Base-by-base conservation (phyloP, 2,797 vertebrate species). In the Salmo trutta region DNA sequence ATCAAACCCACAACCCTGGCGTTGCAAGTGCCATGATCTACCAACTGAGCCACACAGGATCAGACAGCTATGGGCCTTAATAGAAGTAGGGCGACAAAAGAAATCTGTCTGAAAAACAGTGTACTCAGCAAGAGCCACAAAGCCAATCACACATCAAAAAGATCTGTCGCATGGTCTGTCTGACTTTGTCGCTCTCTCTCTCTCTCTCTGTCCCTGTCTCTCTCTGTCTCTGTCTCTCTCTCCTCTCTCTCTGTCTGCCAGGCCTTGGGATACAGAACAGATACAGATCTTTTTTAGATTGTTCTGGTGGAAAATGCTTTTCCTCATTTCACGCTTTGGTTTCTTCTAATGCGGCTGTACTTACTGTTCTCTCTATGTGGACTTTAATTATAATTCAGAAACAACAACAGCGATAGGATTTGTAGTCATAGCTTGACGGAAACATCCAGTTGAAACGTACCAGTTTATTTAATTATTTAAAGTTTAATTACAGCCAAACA, bases 271-370 rank as follows among this genome's bases (percentile, higher is more conserved):
- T 19, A 62, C 17, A 74, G 29, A 27, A 71, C 74, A 81, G 83
- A 92, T 85, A 86, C 76, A 77, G 65, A 89, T 91, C 87, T 86
- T 62, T 81, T 82, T 86, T 75, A 78, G 68, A 73, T 83, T 76
- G 81, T 84, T 86, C 75, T 87, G 85, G 80, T 73, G 73, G 76
- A 83, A 79, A 69, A 82, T 83, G 47, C 56, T 52, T 62, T 17
- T 72, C 76, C 84, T 89, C 82, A 83, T 87, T 90, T 86, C 83
- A 79, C 24, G 69, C 84, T 91, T 76, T 73, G 41, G 4, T 0
- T 82, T 84, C n/a, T 24, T 62, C n/a, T 12, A 62, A 62, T 17
- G n/a, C 24, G 2, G 12, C n/a, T 6, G 21, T 62, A 21, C 8
- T 47, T 47, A 47, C 41, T 12, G 12, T 21, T 62, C n/a, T 21